Conservation (phyloP, 2,797 vertebrate species). For the Danionella dracula region DNA sequence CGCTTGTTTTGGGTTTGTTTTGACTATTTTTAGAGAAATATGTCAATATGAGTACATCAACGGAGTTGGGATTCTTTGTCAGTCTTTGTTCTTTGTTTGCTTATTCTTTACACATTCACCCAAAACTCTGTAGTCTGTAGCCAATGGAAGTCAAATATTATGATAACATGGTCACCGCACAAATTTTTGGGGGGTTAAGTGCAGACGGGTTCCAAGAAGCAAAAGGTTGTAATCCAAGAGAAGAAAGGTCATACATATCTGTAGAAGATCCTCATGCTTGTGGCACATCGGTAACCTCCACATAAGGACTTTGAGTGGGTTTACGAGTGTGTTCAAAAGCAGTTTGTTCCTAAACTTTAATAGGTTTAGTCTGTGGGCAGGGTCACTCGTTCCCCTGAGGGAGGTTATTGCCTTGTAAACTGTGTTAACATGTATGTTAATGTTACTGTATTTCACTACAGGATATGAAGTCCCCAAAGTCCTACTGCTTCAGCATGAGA, state of each 20-base stretch:
- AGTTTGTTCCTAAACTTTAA: conserved; percentile 39
- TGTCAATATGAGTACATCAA: background rate
- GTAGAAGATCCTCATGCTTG: background rate
- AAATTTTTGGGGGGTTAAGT: conserved; percentile 35
- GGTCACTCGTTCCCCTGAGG: conserved; percentile 49
- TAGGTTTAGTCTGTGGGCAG: conserved; percentile 52
- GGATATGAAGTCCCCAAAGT: conserved; percentile 43
- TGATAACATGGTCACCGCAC: conserved; percentile 22
- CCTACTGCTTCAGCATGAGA: conserved; percentile 17
- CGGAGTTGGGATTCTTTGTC: background rate
- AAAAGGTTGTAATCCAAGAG: background rate
- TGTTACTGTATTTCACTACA: conserved; percentile 38
- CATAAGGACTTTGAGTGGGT: background rate
- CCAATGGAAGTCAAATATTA: conserved; percentile 8
- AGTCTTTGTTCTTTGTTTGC: background rate
- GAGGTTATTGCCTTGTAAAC: conserved; percentile 58
- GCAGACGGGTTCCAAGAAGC: conserved; percentile 16
- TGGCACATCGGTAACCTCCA: conserved; percentile 3
- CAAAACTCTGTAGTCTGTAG: conserved; percentile 12
- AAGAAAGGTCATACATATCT: conserved; percentile 3
- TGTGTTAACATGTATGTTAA: conserved; percentile 53
- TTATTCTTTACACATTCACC: conserved; percentile 3
- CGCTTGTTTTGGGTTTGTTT: background rate
- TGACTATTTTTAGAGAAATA: background rate
- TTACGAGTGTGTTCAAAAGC: conserved; percentile 22